These are phyloP conservation scores for Hydractinia symbiolongicarpus DNA, from an alignment of 30 jellyfish, hydroid and myxozoan genomes.

Conservation along the genomic window DNA sequence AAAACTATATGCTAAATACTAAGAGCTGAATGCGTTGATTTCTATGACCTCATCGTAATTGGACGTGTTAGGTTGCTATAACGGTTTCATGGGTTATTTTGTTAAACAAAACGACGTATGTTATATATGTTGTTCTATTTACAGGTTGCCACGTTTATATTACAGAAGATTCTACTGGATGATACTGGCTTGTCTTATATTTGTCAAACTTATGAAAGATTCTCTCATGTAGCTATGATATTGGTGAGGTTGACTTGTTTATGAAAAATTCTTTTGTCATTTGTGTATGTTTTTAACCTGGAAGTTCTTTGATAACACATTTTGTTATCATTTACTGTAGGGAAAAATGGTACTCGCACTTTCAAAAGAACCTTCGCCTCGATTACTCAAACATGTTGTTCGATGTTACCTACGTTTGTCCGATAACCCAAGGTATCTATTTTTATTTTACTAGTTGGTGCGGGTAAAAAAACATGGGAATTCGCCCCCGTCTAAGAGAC, in stretches of 20 bases:
- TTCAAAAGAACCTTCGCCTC: slow-evolving; percentile 90
- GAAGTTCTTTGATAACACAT: neutral
- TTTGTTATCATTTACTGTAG: slow-evolving; percentile 13
- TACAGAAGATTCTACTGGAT: slow-evolving; percentile 84
- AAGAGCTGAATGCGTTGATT: no score
- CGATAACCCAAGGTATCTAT: slow-evolving; percentile 81
- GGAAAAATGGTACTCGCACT: slow-evolving; percentile 94
- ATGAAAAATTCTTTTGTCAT: neutral
- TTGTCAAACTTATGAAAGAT: slow-evolving; percentile 95
- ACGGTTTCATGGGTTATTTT: no score
- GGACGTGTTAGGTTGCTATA: no score
- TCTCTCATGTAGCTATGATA: slow-evolving; percentile 94
- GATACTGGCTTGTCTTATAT: slow-evolving; percentile 87
- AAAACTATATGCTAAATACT: no score
- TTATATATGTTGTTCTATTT: neutral
- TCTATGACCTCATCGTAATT: no score
- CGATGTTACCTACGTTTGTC: slow-evolving; percentile 88
- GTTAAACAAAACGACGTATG: neutral
- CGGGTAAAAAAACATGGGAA: neutral
- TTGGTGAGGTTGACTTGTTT: slow-evolving; percentile 42
- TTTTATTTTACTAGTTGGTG: no score
- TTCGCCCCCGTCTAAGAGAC: neutral
- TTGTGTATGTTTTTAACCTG: neutral
- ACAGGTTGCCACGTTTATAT: slow-evolving; percentile 92
- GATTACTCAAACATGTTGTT: slow-evolving; percentile 85